These are phyloP conservation scores for Drosophila auraria DNA, from an alignment of 1,140 invertebrate genomes.

Conservation along the genomic window DNA sequence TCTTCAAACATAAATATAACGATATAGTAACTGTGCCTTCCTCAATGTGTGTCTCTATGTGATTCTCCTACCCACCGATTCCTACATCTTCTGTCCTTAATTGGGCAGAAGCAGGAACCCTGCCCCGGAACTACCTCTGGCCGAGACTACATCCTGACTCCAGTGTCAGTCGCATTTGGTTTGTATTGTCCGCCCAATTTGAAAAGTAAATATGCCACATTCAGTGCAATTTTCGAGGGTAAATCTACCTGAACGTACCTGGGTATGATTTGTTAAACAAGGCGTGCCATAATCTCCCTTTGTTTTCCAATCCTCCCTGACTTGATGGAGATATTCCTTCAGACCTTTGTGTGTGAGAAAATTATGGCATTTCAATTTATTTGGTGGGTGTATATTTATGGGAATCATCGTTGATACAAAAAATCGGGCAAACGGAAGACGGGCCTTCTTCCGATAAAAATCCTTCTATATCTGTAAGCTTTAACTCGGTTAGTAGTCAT, in stretches of 20 bases:
- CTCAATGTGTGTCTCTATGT: constrained; percentile 54
- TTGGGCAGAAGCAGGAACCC: neutral
- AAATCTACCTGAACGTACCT: constrained; percentile 19
- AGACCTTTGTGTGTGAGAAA: constrained; percentile 8
- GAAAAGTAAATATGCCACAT: constrained; percentile 74
- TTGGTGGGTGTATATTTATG: constrained; percentile 10
- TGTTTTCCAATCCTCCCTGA: constrained; percentile 34
- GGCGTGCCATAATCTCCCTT: constrained; percentile 58
- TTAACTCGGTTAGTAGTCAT: neutral
- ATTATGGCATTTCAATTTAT: neutral
- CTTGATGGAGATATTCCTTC: constrained; percentile 6
- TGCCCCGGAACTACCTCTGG: constrained; percentile 7
- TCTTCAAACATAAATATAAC: constrained; percentile 62
- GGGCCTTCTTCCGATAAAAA: neutral
- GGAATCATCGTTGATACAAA: neutral
- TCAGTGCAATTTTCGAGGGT: constrained; percentile 18
- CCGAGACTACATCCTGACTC: constrained; percentile 41
- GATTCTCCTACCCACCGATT: constrained; percentile 2
- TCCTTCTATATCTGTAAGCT: neutral
- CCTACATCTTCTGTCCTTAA: constrained; percentile 1
- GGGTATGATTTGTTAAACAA: constrained; percentile 69
- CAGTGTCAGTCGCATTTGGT: constrained; percentile 38
- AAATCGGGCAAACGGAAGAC: neutral
- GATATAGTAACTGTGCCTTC: constrained; percentile 72
- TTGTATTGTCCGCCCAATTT: constrained; percentile 38